Percentiles rank a stretch among this genome's conserved stretches.
phyloP scores from a whole-genome alignment of 2,797 vertebrate genomes.

The Lophius americanus region DNA sequence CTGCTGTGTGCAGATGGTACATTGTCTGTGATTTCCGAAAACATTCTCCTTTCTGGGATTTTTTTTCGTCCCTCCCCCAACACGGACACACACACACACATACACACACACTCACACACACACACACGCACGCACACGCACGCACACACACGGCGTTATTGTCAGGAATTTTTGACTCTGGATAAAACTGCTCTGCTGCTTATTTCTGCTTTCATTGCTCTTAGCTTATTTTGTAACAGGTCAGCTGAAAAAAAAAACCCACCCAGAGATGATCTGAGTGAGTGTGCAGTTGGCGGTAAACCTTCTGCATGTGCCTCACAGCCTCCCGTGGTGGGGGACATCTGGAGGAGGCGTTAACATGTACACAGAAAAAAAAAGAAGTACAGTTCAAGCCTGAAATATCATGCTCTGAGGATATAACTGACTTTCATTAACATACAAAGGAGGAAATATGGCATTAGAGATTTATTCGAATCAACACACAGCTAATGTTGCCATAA shows the following conservation, averaged over 20 bases:
- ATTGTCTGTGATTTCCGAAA: constrained; percentile 79
- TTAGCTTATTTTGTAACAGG: constrained; percentile 65
- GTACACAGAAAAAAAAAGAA: constrained; percentile 56
- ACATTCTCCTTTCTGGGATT: constrained; percentile 65
- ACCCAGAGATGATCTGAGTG: constrained; percentile 48
- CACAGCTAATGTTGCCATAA: constrained; percentile 65
- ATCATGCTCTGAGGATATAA: constrained; percentile 74
- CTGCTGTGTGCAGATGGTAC: constrained; percentile 83
- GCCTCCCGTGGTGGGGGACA: constrained; percentile 76
- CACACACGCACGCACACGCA: constrained; percentile 1
- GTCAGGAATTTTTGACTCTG: constrained; percentile 52
- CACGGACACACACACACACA: constrained; percentile 5
- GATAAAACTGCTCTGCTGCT: constrained; percentile 33
- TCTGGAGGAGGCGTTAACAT: constrained; percentile 77
- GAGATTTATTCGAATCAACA: constrained; percentile 69
- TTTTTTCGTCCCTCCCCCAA: constrained; percentile 39
- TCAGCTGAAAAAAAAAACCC: constrained; percentile 41
- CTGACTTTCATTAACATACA: constrained; percentile 70
- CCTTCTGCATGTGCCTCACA: constrained; percentile 60
- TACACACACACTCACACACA: neutral
- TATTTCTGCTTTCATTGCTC: constrained; percentile 32
- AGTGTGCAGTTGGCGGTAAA: constrained; percentile 51
- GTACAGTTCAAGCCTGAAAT: constrained; percentile 69
- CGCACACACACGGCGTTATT: constrained; percentile 43
- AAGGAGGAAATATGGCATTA: constrained; percentile 31